Evolutionary conservation across 2,797 vertebrate species (phyloP), one percentile per base, ranked within the genome.

Genomic region (Karalla daura): DNA sequence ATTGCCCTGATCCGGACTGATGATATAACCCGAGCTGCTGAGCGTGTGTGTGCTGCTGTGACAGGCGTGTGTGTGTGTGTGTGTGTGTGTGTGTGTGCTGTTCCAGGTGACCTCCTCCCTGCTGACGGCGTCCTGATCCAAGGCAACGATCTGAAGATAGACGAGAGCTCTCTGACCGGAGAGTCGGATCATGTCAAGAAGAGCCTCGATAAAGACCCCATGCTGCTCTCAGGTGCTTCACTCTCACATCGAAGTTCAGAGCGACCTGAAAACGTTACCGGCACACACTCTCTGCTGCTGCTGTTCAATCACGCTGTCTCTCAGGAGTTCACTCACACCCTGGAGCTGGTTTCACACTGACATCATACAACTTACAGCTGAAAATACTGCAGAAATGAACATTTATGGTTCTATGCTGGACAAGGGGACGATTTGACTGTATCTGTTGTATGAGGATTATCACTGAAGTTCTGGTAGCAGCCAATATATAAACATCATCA

Each of bases 131-230:
- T 99, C 69, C 93, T 98, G 82, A 98, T 99, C 81, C 97, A 99
- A 90, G 93, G 97, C 78, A 99, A 98, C 7, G 98, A 99, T 78
- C 93, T 99, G 65, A 99, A 98, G 89, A 97, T 99, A 4, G 98
- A 99, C 1, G 98, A 99, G 81, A 99, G 98, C 88, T 97, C 97
- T 47, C 92, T 99, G 84, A 99, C 98, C 0, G 98, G 98, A 65
- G 98, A 99, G 85, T 98, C 97, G 0, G 98, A 99, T 87, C 98
- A 98, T 75, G 98, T 99, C 81, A 96, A 95, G 90, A 99, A 99
- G 86, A 95, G 91, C 0, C 83, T 94, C 49, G 95, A 96, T 82
- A 98, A 95, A 82, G 98, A 99, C 84, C 95, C 95, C 20, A 97
- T 98, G 95, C 81, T 99, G 68, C 94, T 99, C 56, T 98, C 98